Conservation (phyloP, 1,140 invertebrate genomes). For the Doryteuthis pealeii region DNA sequence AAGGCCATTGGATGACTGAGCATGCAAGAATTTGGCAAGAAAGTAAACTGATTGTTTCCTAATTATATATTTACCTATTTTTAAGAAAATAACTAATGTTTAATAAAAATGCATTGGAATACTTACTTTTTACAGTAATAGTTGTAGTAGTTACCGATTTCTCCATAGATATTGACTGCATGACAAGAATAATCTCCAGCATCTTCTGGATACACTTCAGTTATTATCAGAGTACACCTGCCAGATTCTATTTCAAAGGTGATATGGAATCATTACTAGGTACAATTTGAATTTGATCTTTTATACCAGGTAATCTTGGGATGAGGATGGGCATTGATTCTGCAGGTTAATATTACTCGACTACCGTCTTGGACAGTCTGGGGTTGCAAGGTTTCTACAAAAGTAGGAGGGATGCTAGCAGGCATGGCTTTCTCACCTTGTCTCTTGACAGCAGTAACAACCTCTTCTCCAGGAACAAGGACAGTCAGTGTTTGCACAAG, state of each 20-base stretch:
- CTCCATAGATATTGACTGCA: slow-evolving; percentile 66
- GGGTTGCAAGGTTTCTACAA: slow-evolving; percentile 49
- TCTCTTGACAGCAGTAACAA: slow-evolving; percentile 13
- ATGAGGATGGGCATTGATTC: slow-evolving; percentile 41
- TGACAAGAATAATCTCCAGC: slow-evolving; percentile 84
- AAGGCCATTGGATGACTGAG: neutral
- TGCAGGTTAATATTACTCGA: slow-evolving; percentile 41
- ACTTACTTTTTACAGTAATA: slow-evolving; percentile 50
- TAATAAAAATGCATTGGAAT: neutral
- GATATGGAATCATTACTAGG: slow-evolving; percentile 44
- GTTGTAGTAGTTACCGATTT: slow-evolving; percentile 47
- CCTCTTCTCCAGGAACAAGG: slow-evolving; percentile 32
- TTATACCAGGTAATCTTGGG: slow-evolving; percentile 54
- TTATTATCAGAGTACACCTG: slow-evolving; percentile 79
- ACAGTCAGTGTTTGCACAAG: slow-evolving; percentile 67
- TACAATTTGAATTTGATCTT: slow-evolving; percentile 44
- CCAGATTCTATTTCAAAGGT: slow-evolving; percentile 50
- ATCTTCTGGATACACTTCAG: slow-evolving; percentile 93
- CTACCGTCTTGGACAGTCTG: slow-evolving; percentile 48
- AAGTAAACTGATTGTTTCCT: neutral
- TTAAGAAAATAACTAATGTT: too few species aligned
- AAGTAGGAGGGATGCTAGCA: slow-evolving; percentile 41
- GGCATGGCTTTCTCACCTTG: slow-evolving; percentile 10
- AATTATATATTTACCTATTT: too few species aligned
- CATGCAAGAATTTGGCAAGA: neutral